Evolutionary conservation across 2,888 invertebrate species (phyloP).

Genomic region (Thelaira solivaga): DNA sequence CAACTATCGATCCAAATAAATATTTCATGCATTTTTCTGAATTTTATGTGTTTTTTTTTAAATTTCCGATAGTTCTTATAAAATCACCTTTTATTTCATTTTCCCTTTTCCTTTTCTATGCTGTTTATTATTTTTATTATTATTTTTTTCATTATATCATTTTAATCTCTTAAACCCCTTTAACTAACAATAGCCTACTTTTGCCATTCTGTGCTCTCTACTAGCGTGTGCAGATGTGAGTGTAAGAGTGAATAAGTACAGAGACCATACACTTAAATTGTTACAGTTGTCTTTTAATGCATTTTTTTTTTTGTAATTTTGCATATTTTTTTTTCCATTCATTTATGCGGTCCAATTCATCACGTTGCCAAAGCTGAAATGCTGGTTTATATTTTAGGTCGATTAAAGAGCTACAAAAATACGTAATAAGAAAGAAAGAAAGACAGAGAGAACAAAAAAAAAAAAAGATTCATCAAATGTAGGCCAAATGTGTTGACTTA

Average conservation of each 20-base stretch:
- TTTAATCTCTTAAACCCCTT: constrained; percentile 62
- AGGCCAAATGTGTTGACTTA: constrained; percentile 62
- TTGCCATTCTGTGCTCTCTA: not conserved
- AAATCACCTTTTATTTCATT: no score
- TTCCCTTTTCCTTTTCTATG: constrained; percentile 10
- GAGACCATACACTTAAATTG: constrained; percentile 30
- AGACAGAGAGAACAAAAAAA: no score
- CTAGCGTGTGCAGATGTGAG: not conserved
- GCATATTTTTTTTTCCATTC: constrained; percentile 13
- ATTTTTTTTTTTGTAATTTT: not conserved
- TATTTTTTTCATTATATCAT: constrained; percentile 55
- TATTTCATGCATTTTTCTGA: no score
- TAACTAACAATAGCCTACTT: constrained; percentile 61
- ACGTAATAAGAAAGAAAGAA: constrained; percentile 1
- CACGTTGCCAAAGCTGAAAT: constrained; percentile 61
- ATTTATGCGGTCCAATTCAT: constrained; percentile 61
- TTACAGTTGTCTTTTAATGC: constrained; percentile 53
- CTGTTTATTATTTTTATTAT: constrained; percentile 36
- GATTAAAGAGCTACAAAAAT: constrained; percentile 56
- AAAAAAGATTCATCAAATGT: constrained; percentile 49
- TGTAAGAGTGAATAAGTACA: constrained; percentile 9
- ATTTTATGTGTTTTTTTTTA: no score
- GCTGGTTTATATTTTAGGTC: constrained; percentile 62
- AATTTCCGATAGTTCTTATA: no score
- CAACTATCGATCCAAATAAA: no score